Percentiles rank a stretch among this genome's conserved stretches.
Conservation (phyloP, 2,113 vertebrate species). For the Vireo altiloquus region DNA sequence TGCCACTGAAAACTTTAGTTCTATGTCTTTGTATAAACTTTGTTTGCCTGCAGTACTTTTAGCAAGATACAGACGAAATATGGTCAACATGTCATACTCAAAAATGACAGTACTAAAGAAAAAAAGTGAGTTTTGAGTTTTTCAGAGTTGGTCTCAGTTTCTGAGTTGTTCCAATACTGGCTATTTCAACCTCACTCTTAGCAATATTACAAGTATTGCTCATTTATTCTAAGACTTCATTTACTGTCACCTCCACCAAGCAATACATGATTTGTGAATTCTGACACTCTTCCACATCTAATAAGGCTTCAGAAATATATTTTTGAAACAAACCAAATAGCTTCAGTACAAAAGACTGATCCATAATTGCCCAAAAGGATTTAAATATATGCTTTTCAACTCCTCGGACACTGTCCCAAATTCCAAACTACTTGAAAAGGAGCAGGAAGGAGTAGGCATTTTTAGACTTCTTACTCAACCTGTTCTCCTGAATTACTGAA, state of each 20-base stretch:
- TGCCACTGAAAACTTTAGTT: background rate
- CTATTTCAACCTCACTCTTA: background rate
- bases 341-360: background rate
- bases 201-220: background rate
- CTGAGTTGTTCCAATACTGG: background rate
- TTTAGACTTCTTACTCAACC: background rate
- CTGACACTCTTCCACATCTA: background rate
- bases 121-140: background rate
- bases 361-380: background rate
- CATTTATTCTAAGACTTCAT: background rate
- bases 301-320: background rate
- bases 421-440: background rate
- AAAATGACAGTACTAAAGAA: background rate
- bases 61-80: background rate
- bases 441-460: background rate
- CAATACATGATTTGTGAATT: background rate
- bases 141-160: background rate
- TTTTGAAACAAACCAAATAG: background rate
- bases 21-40: background rate
- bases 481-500: background rate
- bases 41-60: background rate
- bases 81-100: background rate
- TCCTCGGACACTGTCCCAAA: background rate
- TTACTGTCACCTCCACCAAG: background rate
- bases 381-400: background rate